Percentiles rank a stretch among this genome's conserved stretches.
phyloP scores from a whole-genome alignment of 2,113 vertebrate genomes.

The Ophthalmolycus amberensis region DNA sequence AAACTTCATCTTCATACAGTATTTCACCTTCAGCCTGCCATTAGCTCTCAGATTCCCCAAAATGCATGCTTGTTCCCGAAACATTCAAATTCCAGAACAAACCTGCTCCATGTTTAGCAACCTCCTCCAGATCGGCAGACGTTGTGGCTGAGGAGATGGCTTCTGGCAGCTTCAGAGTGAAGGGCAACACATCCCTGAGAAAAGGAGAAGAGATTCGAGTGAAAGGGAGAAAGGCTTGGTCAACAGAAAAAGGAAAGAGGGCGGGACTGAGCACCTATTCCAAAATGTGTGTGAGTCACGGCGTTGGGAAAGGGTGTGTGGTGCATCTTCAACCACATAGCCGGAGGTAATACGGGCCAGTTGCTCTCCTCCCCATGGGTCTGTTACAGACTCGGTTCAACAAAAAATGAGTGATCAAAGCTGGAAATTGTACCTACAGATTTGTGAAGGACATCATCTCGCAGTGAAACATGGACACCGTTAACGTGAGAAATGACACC shows the following conservation, averaged over 20 bases:
- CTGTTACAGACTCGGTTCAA: neutral
- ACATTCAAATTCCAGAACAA: constrained; percentile 18
- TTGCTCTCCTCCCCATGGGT: neutral
- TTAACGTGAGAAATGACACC: neutral
- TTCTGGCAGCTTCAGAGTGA: constrained; percentile 91
- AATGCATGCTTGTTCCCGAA: neutral
- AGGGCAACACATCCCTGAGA: constrained; percentile 92
- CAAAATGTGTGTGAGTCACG: constrained; percentile 30
- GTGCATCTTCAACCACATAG: constrained; percentile 1
- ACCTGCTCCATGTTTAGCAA: constrained; percentile 89
- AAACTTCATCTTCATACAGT: neutral
- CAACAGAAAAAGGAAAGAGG: neutral
- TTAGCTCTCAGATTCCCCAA: neutral
- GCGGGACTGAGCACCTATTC: neutral
- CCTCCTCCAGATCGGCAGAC: constrained; percentile 87
- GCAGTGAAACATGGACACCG: neutral
- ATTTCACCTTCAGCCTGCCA: neutral
- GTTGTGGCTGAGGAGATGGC: constrained; percentile 88
- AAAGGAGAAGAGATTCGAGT: neutral
- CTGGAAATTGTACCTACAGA: neutral
- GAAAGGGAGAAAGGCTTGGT: neutral
- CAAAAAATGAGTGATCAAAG: neutral
- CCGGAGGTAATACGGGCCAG: neutral
- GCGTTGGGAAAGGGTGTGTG: neutral
- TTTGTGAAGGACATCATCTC: neutral